Conservation (phyloP, 2,113 vertebrate genomes). For the Dicentrarchus labrax region DNA sequence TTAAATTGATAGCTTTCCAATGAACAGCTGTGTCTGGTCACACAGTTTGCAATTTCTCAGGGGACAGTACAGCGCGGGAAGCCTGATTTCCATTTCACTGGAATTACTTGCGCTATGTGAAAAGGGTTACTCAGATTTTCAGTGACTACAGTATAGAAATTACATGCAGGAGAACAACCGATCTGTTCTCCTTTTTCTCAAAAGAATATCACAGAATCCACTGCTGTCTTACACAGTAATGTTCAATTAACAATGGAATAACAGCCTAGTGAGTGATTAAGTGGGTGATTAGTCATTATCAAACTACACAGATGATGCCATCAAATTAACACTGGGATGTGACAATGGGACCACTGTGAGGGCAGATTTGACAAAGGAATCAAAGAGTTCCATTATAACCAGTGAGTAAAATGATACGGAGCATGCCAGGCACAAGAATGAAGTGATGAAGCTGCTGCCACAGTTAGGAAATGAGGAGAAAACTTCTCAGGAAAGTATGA, state of each 20-base stretch:
- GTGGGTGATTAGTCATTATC: constrained; percentile 70
- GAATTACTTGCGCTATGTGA: constrained; percentile 39
- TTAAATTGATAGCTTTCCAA: constrained; percentile 58
- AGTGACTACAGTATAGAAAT: constrained; percentile 30
- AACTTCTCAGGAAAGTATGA: constrained; percentile 1
- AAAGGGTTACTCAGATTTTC: constrained; percentile 40
- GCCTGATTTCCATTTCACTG: constrained; percentile 61
- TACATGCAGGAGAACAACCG: constrained; percentile 3
- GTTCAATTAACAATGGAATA: constrained; percentile 50
- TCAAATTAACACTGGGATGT: constrained; percentile 37
- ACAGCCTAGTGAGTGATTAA: constrained; percentile 46
- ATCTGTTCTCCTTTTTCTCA: constrained; percentile 22
- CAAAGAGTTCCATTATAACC: constrained; percentile 44
- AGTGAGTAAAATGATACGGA: constrained; percentile 10
- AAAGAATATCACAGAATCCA: constrained; percentile 29
- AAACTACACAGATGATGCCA: constrained; percentile 56
- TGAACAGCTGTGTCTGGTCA: constrained; percentile 52
- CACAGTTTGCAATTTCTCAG: constrained; percentile 35
- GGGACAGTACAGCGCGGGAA: constrained; percentile 1
- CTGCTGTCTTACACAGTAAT: constrained; percentile 8
- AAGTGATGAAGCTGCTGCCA: constrained; percentile 19
- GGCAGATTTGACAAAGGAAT: constrained; percentile 35
- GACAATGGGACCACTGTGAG: constrained; percentile 47
- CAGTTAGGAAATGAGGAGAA: constrained; percentile 11
- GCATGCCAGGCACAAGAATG: constrained; percentile 10